Evolutionary conservation across 2,797 vertebrate species (phyloP).

Genomic region (Mormyrus hasselquistii): DNA sequence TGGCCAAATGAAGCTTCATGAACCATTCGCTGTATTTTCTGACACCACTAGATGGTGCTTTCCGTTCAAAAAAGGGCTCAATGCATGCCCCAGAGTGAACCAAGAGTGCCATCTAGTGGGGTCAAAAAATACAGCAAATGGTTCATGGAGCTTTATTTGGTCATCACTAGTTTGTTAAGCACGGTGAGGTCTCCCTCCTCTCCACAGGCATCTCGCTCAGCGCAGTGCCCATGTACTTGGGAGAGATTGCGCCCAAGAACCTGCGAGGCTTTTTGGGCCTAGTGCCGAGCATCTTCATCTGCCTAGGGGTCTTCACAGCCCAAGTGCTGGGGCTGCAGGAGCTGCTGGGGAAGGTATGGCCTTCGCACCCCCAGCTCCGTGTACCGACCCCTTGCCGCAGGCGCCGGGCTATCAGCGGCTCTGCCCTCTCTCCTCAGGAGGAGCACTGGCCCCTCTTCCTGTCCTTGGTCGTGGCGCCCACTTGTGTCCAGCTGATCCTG

Average conservation of each 20-base stretch:
- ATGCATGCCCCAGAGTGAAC: neutral
- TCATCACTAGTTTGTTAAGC: neutral
- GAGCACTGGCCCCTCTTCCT: constrained; percentile 81
- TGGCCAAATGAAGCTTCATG: neutral
- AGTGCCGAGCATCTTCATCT: constrained; percentile 81
- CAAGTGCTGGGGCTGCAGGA: constrained; percentile 82
- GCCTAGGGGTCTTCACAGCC: constrained; percentile 74
- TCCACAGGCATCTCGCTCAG: constrained; percentile 75
- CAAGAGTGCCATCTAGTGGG: neutral
- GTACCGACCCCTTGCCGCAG: neutral
- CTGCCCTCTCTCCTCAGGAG: constrained; percentile 58
- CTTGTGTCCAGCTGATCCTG: constrained; percentile 74
- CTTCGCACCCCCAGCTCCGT: too few species aligned
- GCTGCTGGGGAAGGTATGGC: constrained; percentile 73
- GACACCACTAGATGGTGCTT: neutral
- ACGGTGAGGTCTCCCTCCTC: neutral
- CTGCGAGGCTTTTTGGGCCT: constrained; percentile 79
- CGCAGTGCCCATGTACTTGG: constrained; percentile 84
- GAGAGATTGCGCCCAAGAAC: constrained; percentile 83
- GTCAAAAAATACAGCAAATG: neutral
- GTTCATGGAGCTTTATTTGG: neutral
- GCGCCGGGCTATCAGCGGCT: neutral
- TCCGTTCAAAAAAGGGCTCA: neutral
- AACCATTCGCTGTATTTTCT: neutral
- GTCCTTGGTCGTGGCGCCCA: constrained; percentile 69